Base-by-base conservation (phyloP, 2,888 invertebrate species). In the Philereme vetulata region DNA sequence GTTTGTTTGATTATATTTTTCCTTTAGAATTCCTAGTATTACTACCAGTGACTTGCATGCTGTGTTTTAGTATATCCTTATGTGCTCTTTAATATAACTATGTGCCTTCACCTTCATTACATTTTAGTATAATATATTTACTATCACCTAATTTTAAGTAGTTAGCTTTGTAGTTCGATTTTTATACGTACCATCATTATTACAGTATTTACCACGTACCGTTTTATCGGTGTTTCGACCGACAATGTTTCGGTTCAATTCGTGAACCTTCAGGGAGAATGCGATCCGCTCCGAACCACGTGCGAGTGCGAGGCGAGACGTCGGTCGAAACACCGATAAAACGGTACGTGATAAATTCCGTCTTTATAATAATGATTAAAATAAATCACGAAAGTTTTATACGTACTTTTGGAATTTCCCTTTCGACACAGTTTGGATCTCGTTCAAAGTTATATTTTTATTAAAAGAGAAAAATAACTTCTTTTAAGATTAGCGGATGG, bases 401-500 rank as follows among this genome's bases (percentile, higher is more conserved):
- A 72, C 65, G 74, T 85, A 82, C 76, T 84, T 79, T 77, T 77
- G 68, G 72, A 77, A 73, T 72, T 76, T 75, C 69, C 70, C 61
- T 76, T 80, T 77, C 72, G 58, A 78, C 76, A 78, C 72, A 68
- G 62, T 84, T 85, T 78, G 82, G 86, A 88, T 86, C 86, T 88
- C 87, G 84, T 77, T 82, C 84, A 82, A 85, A 86, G 86, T 85
- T 86, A 72, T 81, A 76, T 78, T 80, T 76, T 76, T 78, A 72
- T 73, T 70, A 67, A 9, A 43, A 43, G 67, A 75, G 71, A 69
- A 65, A 65, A 66, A 68, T 74, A 67, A 54, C 72, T 70, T 80
- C 75, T 77, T 72, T 71, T 74, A 78, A 79, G 76, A 71, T 73
- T 82, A 81, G 90, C 88, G 87, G 90, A 86, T 84, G 86, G 89